phyloP scores from a whole-genome alignment of 2,113 vertebrate species.

The Elgaria multicarinata region DNA sequence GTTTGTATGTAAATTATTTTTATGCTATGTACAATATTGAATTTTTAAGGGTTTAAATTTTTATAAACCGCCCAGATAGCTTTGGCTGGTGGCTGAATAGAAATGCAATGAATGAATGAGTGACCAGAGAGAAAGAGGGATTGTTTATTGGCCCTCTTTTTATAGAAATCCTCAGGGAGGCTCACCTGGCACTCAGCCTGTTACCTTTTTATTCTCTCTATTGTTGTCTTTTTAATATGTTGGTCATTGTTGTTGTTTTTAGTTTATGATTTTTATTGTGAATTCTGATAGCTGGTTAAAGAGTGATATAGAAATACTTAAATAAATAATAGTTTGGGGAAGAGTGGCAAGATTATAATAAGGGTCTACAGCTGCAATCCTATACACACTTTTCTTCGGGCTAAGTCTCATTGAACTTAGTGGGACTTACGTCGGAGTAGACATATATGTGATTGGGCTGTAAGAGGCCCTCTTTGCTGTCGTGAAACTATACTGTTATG shows the following conservation, averaged over 20 bases:
- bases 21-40: too few species aligned
- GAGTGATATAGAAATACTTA: background rate
- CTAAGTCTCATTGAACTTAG: background rate
- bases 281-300: background rate
- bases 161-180: background rate
- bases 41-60: too few species aligned
- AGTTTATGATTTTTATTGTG: background rate
- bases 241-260: background rate
- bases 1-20: too few species aligned
- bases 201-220: background rate
- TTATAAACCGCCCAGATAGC: too few species aligned
- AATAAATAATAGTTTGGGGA: background rate
- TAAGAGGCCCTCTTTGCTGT: background rate
- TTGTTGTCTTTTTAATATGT: background rate
- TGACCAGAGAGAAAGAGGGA: background rate
- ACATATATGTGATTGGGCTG: background rate
- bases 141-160: background rate
- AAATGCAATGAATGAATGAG: too few species aligned
- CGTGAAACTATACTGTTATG: rapidly evolving
- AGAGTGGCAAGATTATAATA: background rate
- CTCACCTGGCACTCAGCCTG: background rate
- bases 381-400: background rate
- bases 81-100: too few species aligned
- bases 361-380: background rate
- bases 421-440: background rate